Evolutionary conservation across 2,797 vertebrate species (phyloP).

Genomic region (Periparus ater): DNA sequence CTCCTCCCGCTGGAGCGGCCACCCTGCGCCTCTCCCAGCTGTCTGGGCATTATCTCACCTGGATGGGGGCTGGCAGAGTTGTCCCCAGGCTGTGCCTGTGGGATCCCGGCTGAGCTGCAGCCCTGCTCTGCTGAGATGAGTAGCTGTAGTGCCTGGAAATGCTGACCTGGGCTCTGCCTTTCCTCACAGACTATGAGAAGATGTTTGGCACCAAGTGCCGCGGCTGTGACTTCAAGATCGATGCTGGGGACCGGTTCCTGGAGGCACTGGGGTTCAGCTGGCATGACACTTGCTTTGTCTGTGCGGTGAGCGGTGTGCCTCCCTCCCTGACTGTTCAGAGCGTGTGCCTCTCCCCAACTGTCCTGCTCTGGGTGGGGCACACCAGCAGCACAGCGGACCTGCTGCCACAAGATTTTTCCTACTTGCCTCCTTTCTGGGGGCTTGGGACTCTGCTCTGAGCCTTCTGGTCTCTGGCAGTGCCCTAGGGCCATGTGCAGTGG

Average conservation of each 20-base stretch:
- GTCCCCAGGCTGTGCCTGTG: neutral
- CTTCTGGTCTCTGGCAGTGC: neutral
- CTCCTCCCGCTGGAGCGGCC: neutral
- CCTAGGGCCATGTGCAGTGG: no score
- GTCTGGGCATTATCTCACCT: fast-evolving
- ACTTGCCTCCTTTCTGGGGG: neutral
- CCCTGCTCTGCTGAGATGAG: neutral
- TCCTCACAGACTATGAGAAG: conserved; percentile 91
- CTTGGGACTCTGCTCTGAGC: neutral
- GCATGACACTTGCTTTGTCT: conserved; percentile 99
- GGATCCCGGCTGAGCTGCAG: neutral
- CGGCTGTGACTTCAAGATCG: conserved; percentile 99
- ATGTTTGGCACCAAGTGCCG: conserved; percentile 99
- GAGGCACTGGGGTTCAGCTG: conserved; percentile 99
- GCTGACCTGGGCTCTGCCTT: neutral
- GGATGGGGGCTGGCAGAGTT: neutral
- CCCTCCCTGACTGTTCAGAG: neutral
- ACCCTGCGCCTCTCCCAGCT: neutral
- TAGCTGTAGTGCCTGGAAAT: fast-evolving
- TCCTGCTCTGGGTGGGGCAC: fast-evolving
- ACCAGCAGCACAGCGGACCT: neutral
- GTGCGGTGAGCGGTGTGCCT: conserved; percentile 84
- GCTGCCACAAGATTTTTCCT: neutral
- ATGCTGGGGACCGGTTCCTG: conserved; percentile 96
- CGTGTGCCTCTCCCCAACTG: neutral